Percentiles rank a stretch among this genome's conserved stretches.
These are phyloP conservation scores for Pangasius larnaudii DNA, from an alignment of 2,797 vertebrate species.

Conservation along the genomic window DNA sequence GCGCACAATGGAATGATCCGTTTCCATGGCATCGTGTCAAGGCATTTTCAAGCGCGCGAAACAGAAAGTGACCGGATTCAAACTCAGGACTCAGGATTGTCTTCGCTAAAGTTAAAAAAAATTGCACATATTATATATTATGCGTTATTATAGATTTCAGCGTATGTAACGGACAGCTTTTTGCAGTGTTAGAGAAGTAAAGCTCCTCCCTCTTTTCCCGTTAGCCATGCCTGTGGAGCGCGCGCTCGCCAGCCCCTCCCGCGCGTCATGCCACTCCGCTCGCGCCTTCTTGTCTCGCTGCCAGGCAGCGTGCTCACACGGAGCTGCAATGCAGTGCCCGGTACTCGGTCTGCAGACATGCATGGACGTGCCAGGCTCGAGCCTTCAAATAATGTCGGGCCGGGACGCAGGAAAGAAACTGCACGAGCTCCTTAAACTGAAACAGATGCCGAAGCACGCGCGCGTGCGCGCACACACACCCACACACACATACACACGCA, in stretches of 20 bases:
- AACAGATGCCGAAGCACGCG: not conserved
- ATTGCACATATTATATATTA: not conserved
- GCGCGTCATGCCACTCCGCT: constrained; percentile 15
- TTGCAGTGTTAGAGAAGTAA: not conserved
- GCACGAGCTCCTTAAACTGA: not conserved
- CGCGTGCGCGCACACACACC: no score
- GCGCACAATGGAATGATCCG: not conserved
- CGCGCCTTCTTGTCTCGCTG: constrained; percentile 66
- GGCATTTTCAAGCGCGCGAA: constrained; percentile 7
- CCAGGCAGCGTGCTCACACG: constrained; percentile 77
- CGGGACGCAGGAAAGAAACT: constrained; percentile 51
- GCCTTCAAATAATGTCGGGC: constrained; percentile 66
- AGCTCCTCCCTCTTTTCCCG: not conserved
- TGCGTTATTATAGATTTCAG: not conserved
- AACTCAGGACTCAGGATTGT: not conserved
- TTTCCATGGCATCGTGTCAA: not conserved
- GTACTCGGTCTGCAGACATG: constrained; percentile 78
- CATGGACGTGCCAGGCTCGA: constrained; percentile 76
- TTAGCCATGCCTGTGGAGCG: not conserved
- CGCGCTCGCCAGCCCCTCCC: constrained; percentile 60
- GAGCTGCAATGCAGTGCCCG: constrained; percentile 83
- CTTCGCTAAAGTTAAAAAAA: not conserved
- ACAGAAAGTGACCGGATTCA: not conserved
- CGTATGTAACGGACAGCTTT: not conserved
- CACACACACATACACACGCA: not conserved